Conservation (phyloP, 92 coral and sea anemone species). For the Paragorgia papillata region DNA sequence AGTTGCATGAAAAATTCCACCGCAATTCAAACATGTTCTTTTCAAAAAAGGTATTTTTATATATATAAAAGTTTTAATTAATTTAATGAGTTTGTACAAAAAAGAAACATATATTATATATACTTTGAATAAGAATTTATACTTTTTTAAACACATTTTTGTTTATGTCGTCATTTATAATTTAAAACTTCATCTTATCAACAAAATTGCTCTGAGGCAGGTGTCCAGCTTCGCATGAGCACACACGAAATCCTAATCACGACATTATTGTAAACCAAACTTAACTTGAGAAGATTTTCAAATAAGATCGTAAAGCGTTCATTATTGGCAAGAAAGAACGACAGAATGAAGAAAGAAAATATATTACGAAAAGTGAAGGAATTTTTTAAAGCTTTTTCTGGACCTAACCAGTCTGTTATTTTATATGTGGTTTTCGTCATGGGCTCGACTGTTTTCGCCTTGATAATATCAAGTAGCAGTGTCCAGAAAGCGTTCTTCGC, state of each 20-base stretch:
- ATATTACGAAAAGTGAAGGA: neutral
- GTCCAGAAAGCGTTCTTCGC: neutral
- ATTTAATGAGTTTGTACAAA: too few species aligned
- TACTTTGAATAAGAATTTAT: too few species aligned
- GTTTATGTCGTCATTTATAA: neutral
- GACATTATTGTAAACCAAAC: too few species aligned
- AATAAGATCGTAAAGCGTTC: too few species aligned
- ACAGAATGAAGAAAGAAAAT: neutral
- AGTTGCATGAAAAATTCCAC: too few species aligned
- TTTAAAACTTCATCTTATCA: neutral
- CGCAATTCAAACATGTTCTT: too few species aligned
- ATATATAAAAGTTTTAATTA: too few species aligned
- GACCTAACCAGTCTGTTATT: neutral
- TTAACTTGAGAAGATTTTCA: too few species aligned
- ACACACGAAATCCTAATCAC: neutral
- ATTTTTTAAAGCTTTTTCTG: neutral
- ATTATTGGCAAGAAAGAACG: too few species aligned
- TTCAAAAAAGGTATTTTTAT: too few species aligned
- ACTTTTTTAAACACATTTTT: too few species aligned
- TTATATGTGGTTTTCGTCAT: constrained; percentile 54
- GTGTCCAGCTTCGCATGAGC: neutral
- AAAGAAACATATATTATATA: too few species aligned
- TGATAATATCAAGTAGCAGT: constrained; percentile 35
- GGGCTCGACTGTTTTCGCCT: constrained; percentile 47
- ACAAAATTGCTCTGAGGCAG: neutral